Base-by-base conservation (phyloP, 2,888 invertebrate genomes). In the Anorthoa munda region DNA sequence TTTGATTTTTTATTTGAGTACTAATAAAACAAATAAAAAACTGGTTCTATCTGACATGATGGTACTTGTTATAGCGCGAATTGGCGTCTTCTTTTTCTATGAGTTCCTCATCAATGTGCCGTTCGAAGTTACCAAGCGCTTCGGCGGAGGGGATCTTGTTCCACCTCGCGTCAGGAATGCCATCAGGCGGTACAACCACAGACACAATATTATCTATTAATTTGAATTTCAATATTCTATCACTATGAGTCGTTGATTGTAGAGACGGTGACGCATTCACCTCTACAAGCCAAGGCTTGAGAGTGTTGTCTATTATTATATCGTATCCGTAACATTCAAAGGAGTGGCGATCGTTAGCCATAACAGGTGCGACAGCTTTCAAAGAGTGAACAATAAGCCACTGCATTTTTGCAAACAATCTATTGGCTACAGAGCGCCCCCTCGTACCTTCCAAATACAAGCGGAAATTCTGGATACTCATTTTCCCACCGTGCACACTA, bases 211-310 rank as follows among this genome's bases (percentile, higher is more conserved):
- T 99, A 91, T 99, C 99, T 83, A 99, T 98, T 66, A 99, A 96
- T 95, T 99, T 99, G 89, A 99, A 98, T 93, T 99, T 99, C 88
- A 99, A 96, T 90, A 99, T 99, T 87, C 99, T 97, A 93, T 99
- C 99, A 89, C 98, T 99, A 2, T 98, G 98, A 0, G 99, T 99
- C 0, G 99, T 99, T 0, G 99, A 99, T 15, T 99, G 98, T 65
- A 99, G 93, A 0, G 99, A 99, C 0, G 99, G 99, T 0, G 99
- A 99, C 2, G 99, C 99, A 92, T 99, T 99, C 12, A 99, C 98
- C 95, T 99, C 99, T 63, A 99, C 98, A 12, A 99, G 96, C 99
- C 99, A 99, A 0, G 99, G 99, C 92, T 99, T 99, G 45, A 99
- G 94, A 87, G 97, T 97, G 90, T 99, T 98, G 92, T 99, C 99